phyloP scores from a whole-genome alignment of 2,113 vertebrate species.

The Dasypus novemcinctus region DNA sequence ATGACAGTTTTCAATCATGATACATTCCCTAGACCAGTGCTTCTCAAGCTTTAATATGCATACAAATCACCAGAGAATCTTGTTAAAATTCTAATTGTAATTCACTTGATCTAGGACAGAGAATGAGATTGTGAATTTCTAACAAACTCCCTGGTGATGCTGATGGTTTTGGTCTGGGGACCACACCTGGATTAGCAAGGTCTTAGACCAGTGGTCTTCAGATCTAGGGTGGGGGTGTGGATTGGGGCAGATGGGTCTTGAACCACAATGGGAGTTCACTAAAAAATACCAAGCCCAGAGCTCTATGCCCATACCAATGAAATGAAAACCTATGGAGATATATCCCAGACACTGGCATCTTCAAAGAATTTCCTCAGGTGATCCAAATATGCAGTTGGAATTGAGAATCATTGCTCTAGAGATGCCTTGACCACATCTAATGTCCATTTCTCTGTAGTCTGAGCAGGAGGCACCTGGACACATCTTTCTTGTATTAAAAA shows the following conservation, averaged over 20 bases:
- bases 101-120: not conserved
- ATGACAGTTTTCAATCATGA: not conserved
- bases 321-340: slow-evolving; percentile 11
- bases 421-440: not conserved
- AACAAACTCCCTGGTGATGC: not conserved
- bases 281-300: not conserved
- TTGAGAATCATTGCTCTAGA: not conserved
- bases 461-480: not conserved
- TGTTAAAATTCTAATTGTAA: slow-evolving; percentile 39
- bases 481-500: not conserved
- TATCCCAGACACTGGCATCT: not conserved
- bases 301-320: not conserved
- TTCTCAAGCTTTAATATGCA: too few relatives aligned
- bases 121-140: not conserved
- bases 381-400: not conserved
- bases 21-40: not conserved
- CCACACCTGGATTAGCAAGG: not conserved
- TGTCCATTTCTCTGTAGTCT: not conserved
- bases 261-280: not conserved
- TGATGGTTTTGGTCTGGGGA: not conserved
- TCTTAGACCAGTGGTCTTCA: not conserved
- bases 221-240: not conserved
- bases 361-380: not conserved
- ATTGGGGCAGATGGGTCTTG: too few relatives aligned
- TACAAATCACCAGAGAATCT: too few relatives aligned